These are phyloP conservation scores for Chloromyia formosa DNA, from an alignment of 2,888 invertebrate genomes.

Conservation along the genomic window DNA sequence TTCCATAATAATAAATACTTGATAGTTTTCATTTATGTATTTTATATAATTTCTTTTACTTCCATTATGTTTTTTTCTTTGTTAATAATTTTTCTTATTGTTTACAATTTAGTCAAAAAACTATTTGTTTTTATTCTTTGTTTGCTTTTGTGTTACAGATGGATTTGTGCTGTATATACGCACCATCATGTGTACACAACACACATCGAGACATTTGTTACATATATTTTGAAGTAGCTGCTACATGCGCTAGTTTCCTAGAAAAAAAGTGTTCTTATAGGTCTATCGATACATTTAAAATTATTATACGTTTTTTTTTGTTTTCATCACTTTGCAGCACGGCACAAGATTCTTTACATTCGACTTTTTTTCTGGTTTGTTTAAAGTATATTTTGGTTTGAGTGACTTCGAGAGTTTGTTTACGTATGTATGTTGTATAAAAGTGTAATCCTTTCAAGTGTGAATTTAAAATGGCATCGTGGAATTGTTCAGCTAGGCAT, in stretches of 20 bases:
- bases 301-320: neutral
- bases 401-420: constrained; percentile 1
- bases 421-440: constrained; percentile 6
- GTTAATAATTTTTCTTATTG: neutral
- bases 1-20: constrained; percentile 42
- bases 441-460: neutral
- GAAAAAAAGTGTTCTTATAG: neutral
- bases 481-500: neutral
- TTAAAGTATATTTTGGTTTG: constrained; percentile 14
- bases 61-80: neutral
- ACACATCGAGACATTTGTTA: neutral
- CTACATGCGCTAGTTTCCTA: constrained; percentile 2
- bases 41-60: constrained; percentile 12
- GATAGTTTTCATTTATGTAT: constrained; percentile 19
- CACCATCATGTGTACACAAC: neutral
- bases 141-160: neutral
- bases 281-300: constrained; percentile 2
- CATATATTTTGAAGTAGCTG: neutral
- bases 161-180: neutral
- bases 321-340: constrained; percentile 10
- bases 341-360: constrained; percentile 1
- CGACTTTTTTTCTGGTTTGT: no score
- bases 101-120: constrained; percentile 35
- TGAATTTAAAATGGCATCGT: constrained; percentile 6
- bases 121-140: constrained; percentile 17